Base-by-base conservation (phyloP, 2,888 invertebrate species). In the Toxonevra muliebris region DNA sequence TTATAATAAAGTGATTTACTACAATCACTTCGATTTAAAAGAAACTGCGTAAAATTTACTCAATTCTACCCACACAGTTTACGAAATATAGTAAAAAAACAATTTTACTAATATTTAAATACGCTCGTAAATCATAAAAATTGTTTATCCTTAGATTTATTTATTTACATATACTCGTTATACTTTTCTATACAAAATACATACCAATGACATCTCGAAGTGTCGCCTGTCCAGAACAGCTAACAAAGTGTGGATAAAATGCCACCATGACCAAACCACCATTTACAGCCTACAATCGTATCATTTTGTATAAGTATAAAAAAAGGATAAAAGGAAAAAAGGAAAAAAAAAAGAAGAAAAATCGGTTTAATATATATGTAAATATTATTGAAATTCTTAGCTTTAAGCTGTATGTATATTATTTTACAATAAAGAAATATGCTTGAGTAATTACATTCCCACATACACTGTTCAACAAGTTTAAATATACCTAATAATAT, bases 261-360 rank as follows among this genome's bases (percentile, higher is more conserved):
- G 89, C 89, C 55, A 90, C 89, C 90, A 90, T 90, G 66, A 90
- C 88, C 74, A 90, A 85, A 64, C 90, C 90, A 64, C 88, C 87
- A 76, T 89, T 90, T 77, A 85, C 83, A 78, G 87, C 88, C 90
- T 90, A 84, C 63, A 82, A 75, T 45, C 60, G 54, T 53, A 41
- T 58, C 60, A 60, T 15, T 54, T 15, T 53, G 57, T 50, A 54
- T 42, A 57, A 55, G n/a, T 11, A 55, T 48, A 43, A 50, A 40
- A 45, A 17, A 20, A 50, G 13, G 57, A 66, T 58, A 11, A 68
- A 66, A 54, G 45, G 62, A 13, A 17, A 9, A 57, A 59, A 61
- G 15, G 20, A n/a, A 62, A 55, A 53, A 62, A 15, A 61, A 58
- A 60, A 17, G 64, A 11, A 60, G 50, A 41, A 48, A 42, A 65